Evolutionary conservation across 2,888 invertebrate species (phyloP).

Genomic region (Mesoligia furuncula): DNA sequence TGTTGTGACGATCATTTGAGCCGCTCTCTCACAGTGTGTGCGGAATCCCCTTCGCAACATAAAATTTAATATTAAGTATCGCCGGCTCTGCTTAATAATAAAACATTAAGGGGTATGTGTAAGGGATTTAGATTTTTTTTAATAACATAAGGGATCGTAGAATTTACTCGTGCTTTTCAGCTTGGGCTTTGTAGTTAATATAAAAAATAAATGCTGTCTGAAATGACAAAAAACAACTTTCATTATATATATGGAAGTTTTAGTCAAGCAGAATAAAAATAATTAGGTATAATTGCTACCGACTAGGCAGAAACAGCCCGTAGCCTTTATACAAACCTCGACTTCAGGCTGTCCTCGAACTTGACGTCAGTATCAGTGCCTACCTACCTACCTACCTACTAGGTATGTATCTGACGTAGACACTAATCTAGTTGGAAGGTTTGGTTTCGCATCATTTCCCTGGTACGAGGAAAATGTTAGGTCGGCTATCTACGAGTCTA

Average conservation of each 20-base stretch:
- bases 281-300: background rate
- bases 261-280: background rate
- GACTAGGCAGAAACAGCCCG: background rate
- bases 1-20: slow-evolving; percentile 54
- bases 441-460: background rate
- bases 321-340: background rate
- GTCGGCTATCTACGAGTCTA: background rate
- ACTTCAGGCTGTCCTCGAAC: background rate
- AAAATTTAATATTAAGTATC: slow-evolving; percentile 57
- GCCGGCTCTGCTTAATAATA: slow-evolving; percentile 61
- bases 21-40: slow-evolving; percentile 50
- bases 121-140: slow-evolving; percentile 57
- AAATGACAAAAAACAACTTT: background rate
- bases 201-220: slow-evolving; percentile 9
- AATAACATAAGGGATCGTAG: slow-evolving; percentile 44
- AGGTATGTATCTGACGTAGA: background rate
- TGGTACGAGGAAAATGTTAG: background rate
- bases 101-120: slow-evolving; percentile 61
- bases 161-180: slow-evolving; percentile 42
- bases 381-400: too few species aligned
- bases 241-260: background rate
- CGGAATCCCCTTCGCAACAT: slow-evolving; percentile 54
- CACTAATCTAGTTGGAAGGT: background rate
- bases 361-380: too few species aligned
- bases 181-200: slow-evolving; percentile 37